These are phyloP conservation scores for Coelinius sp. DNA, from an alignment of 2,888 invertebrate genomes.

Conservation along the genomic window DNA sequence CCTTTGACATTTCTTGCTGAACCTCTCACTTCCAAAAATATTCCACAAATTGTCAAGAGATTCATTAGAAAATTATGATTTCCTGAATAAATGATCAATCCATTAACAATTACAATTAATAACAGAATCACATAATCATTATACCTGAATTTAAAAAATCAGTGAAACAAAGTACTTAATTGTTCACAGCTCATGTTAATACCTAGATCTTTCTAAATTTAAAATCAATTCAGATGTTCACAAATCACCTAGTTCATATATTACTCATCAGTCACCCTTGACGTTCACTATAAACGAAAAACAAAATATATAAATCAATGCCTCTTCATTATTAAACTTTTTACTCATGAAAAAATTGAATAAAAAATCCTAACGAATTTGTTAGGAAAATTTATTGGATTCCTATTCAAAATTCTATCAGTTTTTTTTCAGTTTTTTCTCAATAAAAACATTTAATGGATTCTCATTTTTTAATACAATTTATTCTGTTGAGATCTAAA, in stretches of 20 bases:
- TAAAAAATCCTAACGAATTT: too few relatives aligned
- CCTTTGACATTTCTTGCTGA: too few relatives aligned
- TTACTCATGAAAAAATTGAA: neutral
- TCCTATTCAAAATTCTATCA: too few relatives aligned
- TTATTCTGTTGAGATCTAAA: neutral
- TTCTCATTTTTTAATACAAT: neutral
- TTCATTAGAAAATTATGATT: neutral
- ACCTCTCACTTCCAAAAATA: too few relatives aligned
- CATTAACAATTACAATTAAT: neutral
- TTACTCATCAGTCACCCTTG: neutral
- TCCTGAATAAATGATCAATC: neutral
- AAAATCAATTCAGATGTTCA: neutral
- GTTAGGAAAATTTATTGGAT: too few relatives aligned
- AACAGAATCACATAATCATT: neutral
- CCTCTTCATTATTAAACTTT: neutral
- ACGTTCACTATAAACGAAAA: slow-evolving; percentile 5
- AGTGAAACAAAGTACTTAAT: neutral
- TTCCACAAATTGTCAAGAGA: too few relatives aligned
- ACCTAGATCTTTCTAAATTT: neutral
- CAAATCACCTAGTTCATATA: neutral
- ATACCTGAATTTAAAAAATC: slow-evolving; percentile 15
- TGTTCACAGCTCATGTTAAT: neutral
- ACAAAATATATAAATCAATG: neutral
- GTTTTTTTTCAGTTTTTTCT: too few relatives aligned
- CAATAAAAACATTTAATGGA: neutral